A percentile compares a stretch with the other conserved stretches of the same genome.
Evolutionary conservation across 2,888 invertebrate genomes (phyloP).

Genomic region (Himalopsyche anomala): DNA sequence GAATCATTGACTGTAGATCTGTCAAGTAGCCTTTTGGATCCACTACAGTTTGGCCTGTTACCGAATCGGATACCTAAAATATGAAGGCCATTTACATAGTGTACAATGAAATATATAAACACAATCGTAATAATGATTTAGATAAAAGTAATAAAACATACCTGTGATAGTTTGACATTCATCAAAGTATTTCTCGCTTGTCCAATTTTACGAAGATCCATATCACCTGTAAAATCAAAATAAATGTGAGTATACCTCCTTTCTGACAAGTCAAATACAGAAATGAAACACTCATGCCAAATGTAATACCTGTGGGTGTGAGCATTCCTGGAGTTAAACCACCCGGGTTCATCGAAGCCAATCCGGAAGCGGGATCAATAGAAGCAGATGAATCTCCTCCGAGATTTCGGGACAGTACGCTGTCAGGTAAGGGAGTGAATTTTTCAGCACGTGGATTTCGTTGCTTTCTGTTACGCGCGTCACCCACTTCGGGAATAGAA

Average conservation of each 20-base stretch:
- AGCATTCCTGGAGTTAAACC: slow-evolving; percentile 91
- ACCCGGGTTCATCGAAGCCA: slow-evolving; percentile 92
- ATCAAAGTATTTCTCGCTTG: slow-evolving; percentile 99
- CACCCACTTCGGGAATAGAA: slow-evolving; percentile 99
- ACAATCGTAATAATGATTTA: no score
- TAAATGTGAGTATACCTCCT: neutral
- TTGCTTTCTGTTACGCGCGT: slow-evolving; percentile 97
- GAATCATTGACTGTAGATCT: slow-evolving; percentile 99
- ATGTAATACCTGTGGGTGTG: slow-evolving; percentile 82
- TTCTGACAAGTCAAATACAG: no score
- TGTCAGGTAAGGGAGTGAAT: slow-evolving; percentile 98
- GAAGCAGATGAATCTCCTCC: slow-evolving; percentile 88
- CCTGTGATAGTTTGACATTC: slow-evolving; percentile 98
- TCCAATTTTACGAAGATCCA: slow-evolving; percentile 98
- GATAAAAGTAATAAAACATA: slow-evolving; percentile 63
- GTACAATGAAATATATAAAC: neutral
- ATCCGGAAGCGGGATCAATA: slow-evolving; percentile 90
- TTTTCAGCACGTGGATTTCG: slow-evolving; percentile 96
- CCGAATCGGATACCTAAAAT: slow-evolving; percentile 91
- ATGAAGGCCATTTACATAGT: neutral
- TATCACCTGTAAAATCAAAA: slow-evolving; percentile 80
- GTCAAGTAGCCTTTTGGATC: slow-evolving; percentile 99
- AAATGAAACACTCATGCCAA: neutral
- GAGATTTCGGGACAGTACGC: slow-evolving; percentile 90
- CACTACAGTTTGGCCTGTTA: slow-evolving; percentile 99